Conservation (phyloP, 2,113 vertebrate genomes). For the Misgurnus anguillicaudatus region DNA sequence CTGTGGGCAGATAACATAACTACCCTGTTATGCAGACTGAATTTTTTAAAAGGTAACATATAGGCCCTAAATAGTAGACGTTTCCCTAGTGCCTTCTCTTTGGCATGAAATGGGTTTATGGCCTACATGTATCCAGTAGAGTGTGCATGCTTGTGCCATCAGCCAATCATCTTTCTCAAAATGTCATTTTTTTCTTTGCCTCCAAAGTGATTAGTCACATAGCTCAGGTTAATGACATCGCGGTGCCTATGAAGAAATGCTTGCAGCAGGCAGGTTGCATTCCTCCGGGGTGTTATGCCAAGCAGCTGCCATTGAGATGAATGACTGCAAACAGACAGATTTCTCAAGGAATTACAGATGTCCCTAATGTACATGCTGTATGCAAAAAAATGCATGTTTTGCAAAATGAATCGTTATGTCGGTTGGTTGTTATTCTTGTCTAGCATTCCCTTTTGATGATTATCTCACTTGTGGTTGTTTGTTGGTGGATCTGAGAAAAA, state of each 20-base stretch:
- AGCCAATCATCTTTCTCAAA: background rate
- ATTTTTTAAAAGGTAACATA: background rate
- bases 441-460: background rate
- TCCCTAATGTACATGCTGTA: background rate
- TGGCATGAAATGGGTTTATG: too few species aligned
- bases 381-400: slow-evolving; percentile 23
- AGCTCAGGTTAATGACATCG: background rate
- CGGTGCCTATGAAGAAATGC: background rate
- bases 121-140: background rate
- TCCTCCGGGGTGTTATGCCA: background rate
- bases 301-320: slow-evolving; percentile 3
- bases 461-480: background rate
- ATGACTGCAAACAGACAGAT: background rate
- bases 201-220: background rate
- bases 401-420: slow-evolving; percentile 42
- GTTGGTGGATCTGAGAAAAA: slow-evolving; percentile 18
- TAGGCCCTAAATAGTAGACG: background rate
- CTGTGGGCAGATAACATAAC: background rate
- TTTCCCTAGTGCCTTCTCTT: background rate
- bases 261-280: background rate
- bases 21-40: background rate
- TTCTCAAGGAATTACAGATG: background rate
- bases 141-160: background rate
- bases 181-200: background rate
- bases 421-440: background rate